Percentiles rank a stretch among this genome's conserved stretches.
These are phyloP conservation scores for Ciconia boyciana DNA, from an alignment of 2,113 vertebrate species.

Conservation along the genomic window DNA sequence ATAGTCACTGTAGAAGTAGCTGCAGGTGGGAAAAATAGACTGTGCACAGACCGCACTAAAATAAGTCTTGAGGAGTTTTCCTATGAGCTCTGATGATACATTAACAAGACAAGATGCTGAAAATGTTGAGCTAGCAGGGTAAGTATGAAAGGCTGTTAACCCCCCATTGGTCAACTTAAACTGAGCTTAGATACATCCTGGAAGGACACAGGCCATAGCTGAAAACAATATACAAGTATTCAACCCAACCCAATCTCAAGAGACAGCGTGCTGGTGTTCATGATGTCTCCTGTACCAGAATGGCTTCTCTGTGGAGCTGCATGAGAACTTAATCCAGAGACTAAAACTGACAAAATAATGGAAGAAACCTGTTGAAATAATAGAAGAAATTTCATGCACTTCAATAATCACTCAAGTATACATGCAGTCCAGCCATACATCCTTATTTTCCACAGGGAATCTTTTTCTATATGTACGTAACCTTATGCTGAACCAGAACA, in stretches of 20 bases:
- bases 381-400: neutral
- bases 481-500: neutral
- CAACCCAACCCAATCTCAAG: neutral
- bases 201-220: neutral
- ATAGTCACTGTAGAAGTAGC: neutral
- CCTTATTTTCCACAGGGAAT: neutral
- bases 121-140: neutral
- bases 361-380: neutral
- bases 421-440: neutral
- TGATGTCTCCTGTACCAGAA: neutral
- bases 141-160: neutral
- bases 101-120: neutral
- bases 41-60: neutral
- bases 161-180: neutral
- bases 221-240: neutral
- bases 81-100: neutral
- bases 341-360: neutral
- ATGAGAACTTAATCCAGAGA: neutral
- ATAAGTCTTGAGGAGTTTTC: neutral
- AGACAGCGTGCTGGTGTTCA: accelerated
- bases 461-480: neutral
- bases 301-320: neutral
- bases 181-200: neutral
- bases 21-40: neutral
- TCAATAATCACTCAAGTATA: neutral